Evolutionary conservation across 2,797 vertebrate genomes (phyloP), one percentile per base, ranked within the genome.

Genomic region (Macropodus opercularis): DNA sequence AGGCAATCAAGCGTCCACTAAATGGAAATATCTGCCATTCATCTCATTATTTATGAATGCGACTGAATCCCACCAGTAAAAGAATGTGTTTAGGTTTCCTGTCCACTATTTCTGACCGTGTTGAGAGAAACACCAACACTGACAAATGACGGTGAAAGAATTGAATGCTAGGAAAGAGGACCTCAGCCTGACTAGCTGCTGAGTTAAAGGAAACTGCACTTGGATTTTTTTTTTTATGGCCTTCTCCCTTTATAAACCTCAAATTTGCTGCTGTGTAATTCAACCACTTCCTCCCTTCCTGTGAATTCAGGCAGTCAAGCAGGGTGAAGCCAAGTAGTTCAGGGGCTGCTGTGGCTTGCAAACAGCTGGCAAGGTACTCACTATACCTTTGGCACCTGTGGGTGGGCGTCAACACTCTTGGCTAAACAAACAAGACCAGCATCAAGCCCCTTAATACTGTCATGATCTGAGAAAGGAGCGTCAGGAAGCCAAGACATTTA

Each of bases 241-340:
- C 63, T 83, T 84, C 79, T 78, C 72, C 67, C 60, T 82, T 85
- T 81, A 84, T 86, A 89, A 89, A 85, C 86, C 88, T 88, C 86
- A 90, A 85, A 87, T 88, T 84, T 91, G 86, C 85, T 84, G 82
- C 86, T 78, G 77, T 80, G 81, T 88, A 90, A 89, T 84, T 86
- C 72, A 67, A 90, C 85, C 88, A 86, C 88, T 90, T 90, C 88
- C 87, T 86, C 78, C 42, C 79, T 88, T 87, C 86, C 86, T 87
- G 88, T 85, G 83, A 87, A 79, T 87, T 88, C 80, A 72, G 83
- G 71, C 86, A 79, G 85, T 78, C 82, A 75, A 59, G 73, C 73
- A 69, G 83, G 79, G 79, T 77, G 69, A 88, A 85, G 80, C 79
- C 77, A 56, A 79, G 81, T 75, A 49, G 51, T 35, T 56, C 65